A percentile compares a stretch with the other conserved stretches of the same genome.
Evolutionary conservation across 2,113 vertebrate genomes (phyloP).

Genomic region (Saguinus midas): DNA sequence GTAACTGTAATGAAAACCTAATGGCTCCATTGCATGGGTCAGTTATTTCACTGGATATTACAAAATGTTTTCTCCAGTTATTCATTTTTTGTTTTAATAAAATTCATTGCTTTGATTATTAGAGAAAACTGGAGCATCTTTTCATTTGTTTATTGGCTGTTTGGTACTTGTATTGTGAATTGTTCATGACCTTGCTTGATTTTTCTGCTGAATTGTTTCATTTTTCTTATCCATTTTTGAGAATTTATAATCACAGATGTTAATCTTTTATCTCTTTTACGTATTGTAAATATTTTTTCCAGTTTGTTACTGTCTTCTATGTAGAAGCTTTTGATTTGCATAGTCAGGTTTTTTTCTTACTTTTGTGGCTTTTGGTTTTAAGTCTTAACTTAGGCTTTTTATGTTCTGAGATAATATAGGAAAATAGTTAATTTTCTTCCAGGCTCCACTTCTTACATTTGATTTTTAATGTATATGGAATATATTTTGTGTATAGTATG

Average conservation of each 20-base stretch:
- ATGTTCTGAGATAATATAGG: background rate
- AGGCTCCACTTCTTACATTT: background rate
- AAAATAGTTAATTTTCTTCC: background rate
- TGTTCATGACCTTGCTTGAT: background rate
- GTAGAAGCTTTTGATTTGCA: constrained; percentile 23
- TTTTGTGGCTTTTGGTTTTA: background rate
- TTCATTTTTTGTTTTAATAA: constrained; percentile 32
- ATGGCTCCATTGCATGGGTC: background rate
- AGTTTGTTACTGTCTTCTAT: constrained; percentile 6
- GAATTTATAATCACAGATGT: background rate
- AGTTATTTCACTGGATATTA: background rate
- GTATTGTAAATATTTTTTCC: background rate
- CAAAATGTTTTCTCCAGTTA: background rate
- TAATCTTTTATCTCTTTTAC: constrained; percentile 16
- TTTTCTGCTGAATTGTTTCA: background rate
- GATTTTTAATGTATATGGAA: background rate
- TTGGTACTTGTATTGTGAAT: constrained; percentile 1
- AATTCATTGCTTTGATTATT: constrained; percentile 41
- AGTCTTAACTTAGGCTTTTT: background rate
- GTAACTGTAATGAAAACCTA: background rate
- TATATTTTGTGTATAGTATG: constrained; percentile 34
- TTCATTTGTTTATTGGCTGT: background rate
- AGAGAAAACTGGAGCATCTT: background rate
- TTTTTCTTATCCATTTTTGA: background rate
- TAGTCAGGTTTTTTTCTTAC: background rate